These are phyloP conservation scores for Pseudopipra pipra DNA, from an alignment of 2,113 vertebrate genomes.

Conservation along the genomic window DNA sequence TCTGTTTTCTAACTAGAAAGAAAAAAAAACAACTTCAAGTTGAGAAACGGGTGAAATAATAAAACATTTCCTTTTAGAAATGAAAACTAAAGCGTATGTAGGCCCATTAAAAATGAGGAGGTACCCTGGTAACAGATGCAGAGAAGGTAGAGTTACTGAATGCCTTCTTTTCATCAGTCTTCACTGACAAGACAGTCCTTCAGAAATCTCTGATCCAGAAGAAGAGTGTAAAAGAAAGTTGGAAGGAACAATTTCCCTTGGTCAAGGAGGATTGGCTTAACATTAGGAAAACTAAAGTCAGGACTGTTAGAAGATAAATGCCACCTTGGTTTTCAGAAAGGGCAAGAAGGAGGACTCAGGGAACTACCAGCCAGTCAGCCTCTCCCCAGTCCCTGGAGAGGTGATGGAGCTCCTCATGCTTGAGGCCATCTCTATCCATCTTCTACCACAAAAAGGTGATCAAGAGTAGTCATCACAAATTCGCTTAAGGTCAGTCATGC, in stretches of 20 bases:
- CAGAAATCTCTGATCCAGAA: neutral
- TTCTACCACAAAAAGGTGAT: neutral
- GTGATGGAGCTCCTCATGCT: neutral
- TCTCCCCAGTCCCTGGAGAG: neutral
- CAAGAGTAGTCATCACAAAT: neutral
- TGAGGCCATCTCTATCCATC: neutral
- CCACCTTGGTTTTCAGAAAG: neutral
- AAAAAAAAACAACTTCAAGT: neutral
- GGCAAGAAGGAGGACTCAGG: neutral
- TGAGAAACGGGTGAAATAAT: neutral
- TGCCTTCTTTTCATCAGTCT: neutral
- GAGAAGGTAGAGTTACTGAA: neutral
- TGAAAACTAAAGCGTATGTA: neutral
- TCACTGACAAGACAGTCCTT: neutral
- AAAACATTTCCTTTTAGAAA: neutral
- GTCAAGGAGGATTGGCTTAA: neutral
- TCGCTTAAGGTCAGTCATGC: neutral
- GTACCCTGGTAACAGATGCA: neutral
- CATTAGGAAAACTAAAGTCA: neutral
- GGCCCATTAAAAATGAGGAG: neutral
- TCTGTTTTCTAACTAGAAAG: neutral
- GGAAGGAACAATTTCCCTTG: neutral
- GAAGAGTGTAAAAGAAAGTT: neutral
- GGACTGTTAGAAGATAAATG: neutral
- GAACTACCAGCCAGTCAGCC: neutral